Conservation (phyloP, 1,140 invertebrate species). For the Neodiprion lecontei region DNA sequence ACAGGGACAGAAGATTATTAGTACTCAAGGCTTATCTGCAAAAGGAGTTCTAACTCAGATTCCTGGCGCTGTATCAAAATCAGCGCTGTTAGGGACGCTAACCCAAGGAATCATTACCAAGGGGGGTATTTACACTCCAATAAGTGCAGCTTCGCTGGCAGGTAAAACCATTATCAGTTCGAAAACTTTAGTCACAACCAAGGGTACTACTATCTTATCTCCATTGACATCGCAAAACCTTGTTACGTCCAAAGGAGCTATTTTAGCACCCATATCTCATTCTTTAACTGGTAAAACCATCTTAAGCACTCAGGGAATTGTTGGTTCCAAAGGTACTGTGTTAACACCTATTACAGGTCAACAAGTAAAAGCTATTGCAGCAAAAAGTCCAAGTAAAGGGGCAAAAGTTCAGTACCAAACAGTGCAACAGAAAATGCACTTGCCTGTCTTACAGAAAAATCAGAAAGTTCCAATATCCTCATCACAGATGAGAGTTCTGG, state of each 20-base stretch:
- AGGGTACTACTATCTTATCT: conserved; percentile 39
- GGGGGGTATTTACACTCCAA: conserved; percentile 44
- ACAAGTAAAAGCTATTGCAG: conserved; percentile 56
- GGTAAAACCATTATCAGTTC: conserved; percentile 44
- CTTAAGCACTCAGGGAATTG: conserved; percentile 39
- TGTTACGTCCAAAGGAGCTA: conserved; percentile 62
- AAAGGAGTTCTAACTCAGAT: conserved; percentile 45
- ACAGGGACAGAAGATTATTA: conserved; percentile 45
- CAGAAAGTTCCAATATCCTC: conserved; percentile 39
- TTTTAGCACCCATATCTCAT: conserved; percentile 53
- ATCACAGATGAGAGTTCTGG: conserved; percentile 27
- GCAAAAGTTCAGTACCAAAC: conserved; percentile 49
- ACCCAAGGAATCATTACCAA: conserved; percentile 47
- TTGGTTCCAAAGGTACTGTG: conserved; percentile 55
- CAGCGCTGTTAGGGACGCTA: conserved; percentile 37
- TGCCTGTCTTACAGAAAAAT: conserved; percentile 46
- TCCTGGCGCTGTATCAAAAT: conserved; percentile 36
- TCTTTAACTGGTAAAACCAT: conserved; percentile 39
- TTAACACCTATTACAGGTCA: conserved; percentile 58
- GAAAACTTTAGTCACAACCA: conserved; percentile 41
- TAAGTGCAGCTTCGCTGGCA: conserved; percentile 38
- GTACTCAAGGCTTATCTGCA: conserved; percentile 40
- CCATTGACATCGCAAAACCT: conserved; percentile 31
- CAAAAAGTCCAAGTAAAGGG: conserved; percentile 48
- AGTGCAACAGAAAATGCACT: conserved; percentile 46